Evolutionary conservation across 2,113 vertebrate species (phyloP).

Genomic region (Blennius ocellaris): DNA sequence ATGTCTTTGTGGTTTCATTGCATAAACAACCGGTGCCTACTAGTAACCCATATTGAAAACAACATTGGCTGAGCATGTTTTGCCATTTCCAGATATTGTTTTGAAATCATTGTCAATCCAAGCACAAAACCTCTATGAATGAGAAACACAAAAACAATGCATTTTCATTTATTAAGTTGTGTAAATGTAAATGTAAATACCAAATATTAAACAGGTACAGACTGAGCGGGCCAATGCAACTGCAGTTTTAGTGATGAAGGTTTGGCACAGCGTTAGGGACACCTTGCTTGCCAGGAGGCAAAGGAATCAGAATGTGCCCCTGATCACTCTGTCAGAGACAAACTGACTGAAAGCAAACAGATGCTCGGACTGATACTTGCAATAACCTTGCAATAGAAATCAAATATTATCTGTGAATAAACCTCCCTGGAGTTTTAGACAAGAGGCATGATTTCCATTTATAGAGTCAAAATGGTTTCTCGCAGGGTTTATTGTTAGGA

Average conservation of each 20-base stretch:
- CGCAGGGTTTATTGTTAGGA: background rate
- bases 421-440: background rate
- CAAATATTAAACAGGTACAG: too few species aligned
- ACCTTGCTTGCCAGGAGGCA: background rate
- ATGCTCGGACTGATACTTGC: background rate
- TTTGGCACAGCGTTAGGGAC: background rate
- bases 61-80: too few species aligned
- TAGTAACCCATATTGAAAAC: too few species aligned
- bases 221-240: too few species aligned
- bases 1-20: too few species aligned
- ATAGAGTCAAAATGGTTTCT: constrained; percentile 6
- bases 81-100: too few species aligned
- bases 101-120: too few species aligned
- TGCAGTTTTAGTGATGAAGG: constrained; percentile 8
- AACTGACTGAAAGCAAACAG: background rate
- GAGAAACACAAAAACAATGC: too few species aligned
- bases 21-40: too few species aligned
- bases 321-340: constrained; percentile 12
- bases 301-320: background rate
- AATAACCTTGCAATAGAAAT: background rate
- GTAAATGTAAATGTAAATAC: too few species aligned
- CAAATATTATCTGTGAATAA: constrained; percentile 5
- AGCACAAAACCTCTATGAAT: too few species aligned
- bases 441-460: background rate
- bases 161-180: too few species aligned